These are phyloP conservation scores for Thymelicus sylvestris DNA, from an alignment of 2,888 invertebrate species.

Conservation along the genomic window DNA sequence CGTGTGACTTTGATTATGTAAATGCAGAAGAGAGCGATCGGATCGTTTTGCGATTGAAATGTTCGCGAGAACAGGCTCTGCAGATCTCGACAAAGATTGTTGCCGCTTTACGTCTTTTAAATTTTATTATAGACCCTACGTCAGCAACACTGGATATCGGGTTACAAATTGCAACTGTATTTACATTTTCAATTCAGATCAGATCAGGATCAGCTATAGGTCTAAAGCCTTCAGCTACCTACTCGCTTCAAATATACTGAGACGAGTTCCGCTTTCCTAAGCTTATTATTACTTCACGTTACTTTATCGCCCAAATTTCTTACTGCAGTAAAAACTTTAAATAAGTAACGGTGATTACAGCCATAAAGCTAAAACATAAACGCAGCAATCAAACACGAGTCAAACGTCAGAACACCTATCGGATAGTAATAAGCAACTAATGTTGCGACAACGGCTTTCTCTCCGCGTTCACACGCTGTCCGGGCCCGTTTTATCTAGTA, in stretches of 20 bases:
- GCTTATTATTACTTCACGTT: background rate
- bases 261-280: background rate
- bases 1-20: slow-evolving; percentile 43
- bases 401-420: slow-evolving; percentile 60
- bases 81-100: slow-evolving; percentile 62
- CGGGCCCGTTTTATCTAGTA: slow-evolving; percentile 77
- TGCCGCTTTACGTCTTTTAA: slow-evolving; percentile 57
- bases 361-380: slow-evolving; percentile 37
- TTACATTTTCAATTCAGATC: slow-evolving; percentile 26
- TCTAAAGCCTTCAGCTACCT: background rate
- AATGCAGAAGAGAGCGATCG: slow-evolving; percentile 49
- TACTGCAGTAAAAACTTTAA: slow-evolving; percentile 38
- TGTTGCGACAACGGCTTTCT: slow-evolving; percentile 81
- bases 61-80: slow-evolving; percentile 54
- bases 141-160: slow-evolving; percentile 52
- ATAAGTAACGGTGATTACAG: slow-evolving; percentile 32
- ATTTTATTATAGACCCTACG: slow-evolving; percentile 57
- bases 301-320: background rate
- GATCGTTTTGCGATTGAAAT: slow-evolving; percentile 72
- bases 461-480: slow-evolving; percentile 82
- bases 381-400: slow-evolving; percentile 59
- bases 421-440: slow-evolving; percentile 61
- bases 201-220: background rate
- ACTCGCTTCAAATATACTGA: background rate
- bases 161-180: slow-evolving; percentile 37